A percentile compares a stretch with the other conserved stretches of the same genome.
These are phyloP conservation scores for Axea sp. DNA, from an alignment of 2,888 invertebrate species.

Conservation along the genomic window DNA sequence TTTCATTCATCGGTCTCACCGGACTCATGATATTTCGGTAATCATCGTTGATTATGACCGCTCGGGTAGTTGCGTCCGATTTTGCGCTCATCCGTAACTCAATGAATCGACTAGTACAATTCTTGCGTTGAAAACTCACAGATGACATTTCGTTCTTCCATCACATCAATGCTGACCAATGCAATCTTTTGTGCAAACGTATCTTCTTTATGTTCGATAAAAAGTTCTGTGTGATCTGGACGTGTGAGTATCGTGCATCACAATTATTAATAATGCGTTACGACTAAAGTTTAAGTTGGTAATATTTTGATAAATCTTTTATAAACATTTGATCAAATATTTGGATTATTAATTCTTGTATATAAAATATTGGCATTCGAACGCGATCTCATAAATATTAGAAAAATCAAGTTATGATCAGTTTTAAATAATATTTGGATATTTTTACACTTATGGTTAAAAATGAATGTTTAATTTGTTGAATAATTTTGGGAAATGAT, in stretches of 20 bases:
- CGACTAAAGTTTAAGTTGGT: not conserved
- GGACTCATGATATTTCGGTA: conserved; percentile 73
- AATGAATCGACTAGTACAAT: conserved; percentile 46
- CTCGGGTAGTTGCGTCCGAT: conserved; percentile 69
- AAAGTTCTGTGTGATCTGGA: not conserved
- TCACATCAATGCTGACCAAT: conserved; percentile 55
- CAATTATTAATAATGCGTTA: not conserved
- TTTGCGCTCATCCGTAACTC: conserved; percentile 64
- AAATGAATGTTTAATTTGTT: too few species aligned
- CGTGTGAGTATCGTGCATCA: not conserved
- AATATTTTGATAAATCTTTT: not conserved
- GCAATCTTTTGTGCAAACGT: conserved; percentile 36
- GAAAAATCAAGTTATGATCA: too few species aligned
- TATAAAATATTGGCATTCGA: too few species aligned
- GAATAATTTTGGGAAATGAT: too few species aligned
- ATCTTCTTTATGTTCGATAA: conserved; percentile 29
- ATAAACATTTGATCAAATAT: not conserved
- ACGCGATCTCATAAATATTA: too few species aligned
- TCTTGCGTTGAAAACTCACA: conserved; percentile 34
- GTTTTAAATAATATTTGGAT: too few species aligned
- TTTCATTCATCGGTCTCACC: conserved; percentile 71
- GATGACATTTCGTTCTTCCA: conserved; percentile 52
- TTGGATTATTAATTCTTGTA: too few species aligned
- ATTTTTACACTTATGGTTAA: too few species aligned
- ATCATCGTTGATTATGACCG: conserved; percentile 75